A percentile compares a stretch with the other conserved stretches of the same genome.
phyloP scores from a whole-genome alignment of 2,113 vertebrate genomes.

The Capricornis sumatraensis region DNA sequence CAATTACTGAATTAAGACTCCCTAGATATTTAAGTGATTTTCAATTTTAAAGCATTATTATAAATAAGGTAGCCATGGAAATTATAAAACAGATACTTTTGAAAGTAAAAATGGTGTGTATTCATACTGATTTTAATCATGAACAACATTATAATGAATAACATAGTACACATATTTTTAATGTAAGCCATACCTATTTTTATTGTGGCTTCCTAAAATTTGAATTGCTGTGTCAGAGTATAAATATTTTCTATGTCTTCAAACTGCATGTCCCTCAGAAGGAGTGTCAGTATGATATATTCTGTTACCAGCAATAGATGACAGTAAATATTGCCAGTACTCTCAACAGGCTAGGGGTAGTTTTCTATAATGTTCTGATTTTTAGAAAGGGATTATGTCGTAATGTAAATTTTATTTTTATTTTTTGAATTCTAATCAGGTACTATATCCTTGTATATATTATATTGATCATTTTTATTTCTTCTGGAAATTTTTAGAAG shows the following conservation, averaged over 20 bases:
- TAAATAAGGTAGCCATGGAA: not conserved
- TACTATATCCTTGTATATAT: not conserved
- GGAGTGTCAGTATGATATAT: not conserved
- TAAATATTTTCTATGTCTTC: not conserved
- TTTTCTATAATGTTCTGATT: not conserved
- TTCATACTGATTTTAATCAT: not conserved
- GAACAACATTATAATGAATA: not conserved
- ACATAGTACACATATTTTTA: not conserved
- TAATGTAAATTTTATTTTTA: not conserved
- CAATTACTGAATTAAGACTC: not conserved
- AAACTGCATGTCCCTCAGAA: not conserved
- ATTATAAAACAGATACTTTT: not conserved
- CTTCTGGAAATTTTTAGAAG: not conserved
- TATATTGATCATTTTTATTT: not conserved
- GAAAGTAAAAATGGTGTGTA: not conserved
- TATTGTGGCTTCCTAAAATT: not conserved
- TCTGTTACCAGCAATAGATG: not conserved
- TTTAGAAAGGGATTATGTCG: not conserved
- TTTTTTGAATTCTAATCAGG: not conserved
- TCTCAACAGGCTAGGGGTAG: not conserved
- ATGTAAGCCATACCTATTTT: not conserved
- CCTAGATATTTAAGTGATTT: not conserved
- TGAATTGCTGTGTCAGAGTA: not conserved
- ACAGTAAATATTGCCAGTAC: not conserved
- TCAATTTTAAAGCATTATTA: not conserved